Base-by-base conservation (phyloP, 1,140 invertebrate genomes). In the Schlechtendalia chinensis region DNA sequence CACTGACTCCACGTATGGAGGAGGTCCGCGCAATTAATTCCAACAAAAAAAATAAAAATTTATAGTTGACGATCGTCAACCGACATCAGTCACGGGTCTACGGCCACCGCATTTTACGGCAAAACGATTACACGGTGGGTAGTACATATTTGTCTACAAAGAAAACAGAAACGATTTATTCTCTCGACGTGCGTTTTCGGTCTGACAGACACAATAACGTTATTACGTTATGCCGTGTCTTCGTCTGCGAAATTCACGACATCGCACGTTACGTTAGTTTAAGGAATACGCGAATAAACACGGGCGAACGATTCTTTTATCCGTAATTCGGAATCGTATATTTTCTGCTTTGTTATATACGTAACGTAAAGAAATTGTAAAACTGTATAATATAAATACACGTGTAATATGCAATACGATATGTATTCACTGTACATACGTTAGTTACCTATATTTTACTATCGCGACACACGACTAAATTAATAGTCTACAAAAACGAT, bases 121-220 rank as follows among this genome's bases (percentile, higher is more conserved):
- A 71, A 22, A 69, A 69, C 22, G 65, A 50, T 50, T 69, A 17
- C n/a, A n/a, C 22, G 29, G n/a, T n/a, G n/a, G n/a, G n/a, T n/a
- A n/a, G n/a, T 24, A 32, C 17, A 50, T n/a, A 69, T 22, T 45
- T 22, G 4, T n/a, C 32, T 11, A 45, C 39, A 67, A n/a, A 67
- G 14, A n/a, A 22, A 50, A 50, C 47, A 47, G 14, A 47, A 50
- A 69, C 65, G 47, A 69, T 69, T 47, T 50, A 69, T 69, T 69
- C 22, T 14, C 14, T 27, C 12, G 45, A 47, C 45, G 65, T 50
- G n/a, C 65, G 22, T 69, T 69, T 50, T 50, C 65, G 22, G 65
- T 69, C 22, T 39, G 39, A 24, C 47, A 50, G 39, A 24, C 19
- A 45, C n/a, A 14, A n/a, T n/a, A 39, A 45, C 19, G 22, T 22